These are phyloP conservation scores for Orycteropus afer DNA, from an alignment of 2,113 vertebrate species.

Conservation along the genomic window DNA sequence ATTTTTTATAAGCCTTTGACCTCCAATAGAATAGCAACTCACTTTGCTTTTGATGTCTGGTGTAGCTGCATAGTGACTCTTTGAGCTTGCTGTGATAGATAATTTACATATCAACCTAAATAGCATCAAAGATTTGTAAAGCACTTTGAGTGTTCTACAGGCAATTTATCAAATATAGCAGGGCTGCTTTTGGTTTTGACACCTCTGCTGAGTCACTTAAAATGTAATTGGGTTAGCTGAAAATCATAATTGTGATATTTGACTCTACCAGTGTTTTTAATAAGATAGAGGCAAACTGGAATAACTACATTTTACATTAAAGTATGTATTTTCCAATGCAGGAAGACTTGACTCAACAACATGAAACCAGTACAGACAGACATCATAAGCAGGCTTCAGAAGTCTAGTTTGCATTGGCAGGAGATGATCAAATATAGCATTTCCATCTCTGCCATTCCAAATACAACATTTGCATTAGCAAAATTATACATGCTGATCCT, in stretches of 20 bases:
- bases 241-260: conserved; percentile 34
- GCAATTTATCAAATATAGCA: conserved; percentile 27
- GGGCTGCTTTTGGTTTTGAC: conserved; percentile 13
- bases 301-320: conserved; percentile 17
- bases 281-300: conserved; percentile 18
- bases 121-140: conserved; percentile 58
- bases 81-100: conserved; percentile 50
- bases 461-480: conserved; percentile 71
- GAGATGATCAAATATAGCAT: conserved; percentile 52
- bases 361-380: background rate
- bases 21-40: conserved; percentile 53
- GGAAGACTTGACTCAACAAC: background rate
- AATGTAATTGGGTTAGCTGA: conserved; percentile 47
- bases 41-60: conserved; percentile 56
- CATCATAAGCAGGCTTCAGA: background rate
- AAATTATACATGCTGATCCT: background rate
- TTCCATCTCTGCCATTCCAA: conserved; percentile 59
- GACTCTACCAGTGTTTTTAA: conserved; percentile 20
- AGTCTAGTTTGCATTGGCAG: conserved; percentile 71
- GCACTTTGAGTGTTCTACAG: background rate
- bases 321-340: background rate
- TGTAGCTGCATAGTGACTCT: background rate
- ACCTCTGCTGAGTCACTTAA: conserved; percentile 64
- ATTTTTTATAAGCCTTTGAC: conserved; percentile 62
- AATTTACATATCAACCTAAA: conserved; percentile 73